These are phyloP conservation scores for Halichoeres trimaculatus DNA, from an alignment of 2,113 vertebrate species.

Conservation along the genomic window DNA sequence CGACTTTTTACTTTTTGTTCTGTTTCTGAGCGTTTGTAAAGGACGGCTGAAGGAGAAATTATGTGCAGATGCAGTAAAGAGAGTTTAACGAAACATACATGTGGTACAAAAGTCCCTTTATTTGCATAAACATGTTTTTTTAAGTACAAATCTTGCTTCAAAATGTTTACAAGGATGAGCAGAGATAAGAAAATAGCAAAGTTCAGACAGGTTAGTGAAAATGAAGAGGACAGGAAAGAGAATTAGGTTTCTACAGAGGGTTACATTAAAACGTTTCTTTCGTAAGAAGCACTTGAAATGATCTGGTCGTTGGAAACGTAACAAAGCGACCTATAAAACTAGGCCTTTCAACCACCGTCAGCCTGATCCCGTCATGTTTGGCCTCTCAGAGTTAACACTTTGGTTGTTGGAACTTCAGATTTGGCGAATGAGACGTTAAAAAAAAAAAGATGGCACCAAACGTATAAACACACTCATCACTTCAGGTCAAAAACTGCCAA, in stretches of 20 bases:
- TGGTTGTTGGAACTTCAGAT: slow-evolving; percentile 29
- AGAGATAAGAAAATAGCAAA: slow-evolving; percentile 56
- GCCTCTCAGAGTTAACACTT: slow-evolving; percentile 27
- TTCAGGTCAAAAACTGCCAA: slow-evolving; percentile 1
- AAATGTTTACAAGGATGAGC: slow-evolving; percentile 38
- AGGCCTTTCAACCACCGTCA: slow-evolving; percentile 65
- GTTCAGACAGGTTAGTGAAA: slow-evolving; percentile 31
- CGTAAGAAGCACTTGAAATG: slow-evolving; percentile 48
- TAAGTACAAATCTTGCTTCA: slow-evolving; percentile 71
- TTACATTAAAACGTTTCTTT: slow-evolving; percentile 6
- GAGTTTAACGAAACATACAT: slow-evolving; percentile 7
- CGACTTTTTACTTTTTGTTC: slow-evolving; percentile 27
- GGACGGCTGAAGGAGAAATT: slow-evolving; percentile 27
- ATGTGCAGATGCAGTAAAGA: slow-evolving; percentile 72
- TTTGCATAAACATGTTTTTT: slow-evolving; percentile 52
- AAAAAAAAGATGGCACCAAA: slow-evolving; percentile 8
- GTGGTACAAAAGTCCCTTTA: slow-evolving; percentile 74
- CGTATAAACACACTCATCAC: slow-evolving; percentile 4
- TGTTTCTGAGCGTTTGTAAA: slow-evolving; percentile 32
- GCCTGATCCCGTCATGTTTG: too few species aligned
- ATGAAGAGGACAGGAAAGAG: slow-evolving; percentile 41
- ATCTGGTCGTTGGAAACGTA: slow-evolving; percentile 9
- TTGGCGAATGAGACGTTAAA: slow-evolving; percentile 42
- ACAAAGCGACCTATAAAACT: slow-evolving; percentile 79
- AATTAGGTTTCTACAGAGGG: slow-evolving; percentile 6